Evolutionary conservation across 2,888 invertebrate genomes (phyloP).

Genomic region (Melitaea athalia): DNA sequence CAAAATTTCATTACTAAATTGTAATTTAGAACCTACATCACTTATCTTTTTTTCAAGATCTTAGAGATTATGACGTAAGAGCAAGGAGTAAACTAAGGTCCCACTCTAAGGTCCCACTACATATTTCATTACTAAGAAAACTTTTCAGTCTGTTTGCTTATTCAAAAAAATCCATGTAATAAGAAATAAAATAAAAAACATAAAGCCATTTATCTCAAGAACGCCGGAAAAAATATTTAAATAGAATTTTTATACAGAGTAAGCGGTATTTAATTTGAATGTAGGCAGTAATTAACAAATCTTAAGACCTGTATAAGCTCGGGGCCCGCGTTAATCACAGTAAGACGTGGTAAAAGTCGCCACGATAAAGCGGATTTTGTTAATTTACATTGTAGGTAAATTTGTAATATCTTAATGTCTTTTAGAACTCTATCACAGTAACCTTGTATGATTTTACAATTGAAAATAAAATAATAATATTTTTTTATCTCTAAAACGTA

Average conservation of each 20-base stretch:
- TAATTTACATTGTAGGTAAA: constrained; percentile 3
- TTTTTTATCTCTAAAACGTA: neutral
- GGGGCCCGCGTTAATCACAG: constrained; percentile 63
- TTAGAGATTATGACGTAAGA: no score
- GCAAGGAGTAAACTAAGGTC: no score
- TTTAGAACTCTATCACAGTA: neutral
- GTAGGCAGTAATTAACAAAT: constrained; percentile 77
- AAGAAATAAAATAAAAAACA: no score
- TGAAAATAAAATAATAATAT: neutral
- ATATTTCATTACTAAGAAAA: no score
- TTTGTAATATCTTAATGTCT: neutral
- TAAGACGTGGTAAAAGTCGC: constrained; percentile 27
- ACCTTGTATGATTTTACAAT: no score
- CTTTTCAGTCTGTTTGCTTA: no score
- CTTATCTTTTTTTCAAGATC: no score
- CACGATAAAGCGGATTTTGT: neutral
- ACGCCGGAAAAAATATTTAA: constrained; percentile 42
- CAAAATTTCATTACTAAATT: no score
- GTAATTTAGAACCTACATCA: no score
- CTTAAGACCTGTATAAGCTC: constrained; percentile 67
- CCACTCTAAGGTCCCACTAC: no score
- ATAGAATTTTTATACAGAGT: constrained; percentile 60
- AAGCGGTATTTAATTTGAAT: constrained; percentile 75
- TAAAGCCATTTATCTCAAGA: constrained; percentile 35
- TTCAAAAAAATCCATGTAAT: no score